Conservation (phyloP, 2,888 invertebrate species). For the Alentia gelatinosa region DNA sequence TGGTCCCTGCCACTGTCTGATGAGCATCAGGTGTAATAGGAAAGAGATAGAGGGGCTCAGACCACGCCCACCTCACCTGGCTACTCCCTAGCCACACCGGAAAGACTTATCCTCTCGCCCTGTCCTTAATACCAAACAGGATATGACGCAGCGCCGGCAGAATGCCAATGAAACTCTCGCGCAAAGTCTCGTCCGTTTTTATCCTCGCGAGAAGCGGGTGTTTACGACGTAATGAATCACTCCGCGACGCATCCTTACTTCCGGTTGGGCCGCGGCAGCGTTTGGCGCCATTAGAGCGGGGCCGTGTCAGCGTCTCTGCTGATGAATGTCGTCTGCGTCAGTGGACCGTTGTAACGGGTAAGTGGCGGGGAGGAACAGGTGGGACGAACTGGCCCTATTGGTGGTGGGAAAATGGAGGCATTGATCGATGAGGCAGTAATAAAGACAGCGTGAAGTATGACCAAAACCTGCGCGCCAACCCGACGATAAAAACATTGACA, state of each 20-base stretch:
- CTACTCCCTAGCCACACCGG: neutral
- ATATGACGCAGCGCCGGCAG: neutral
- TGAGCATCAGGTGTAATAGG: neutral
- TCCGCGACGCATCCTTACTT: neutral
- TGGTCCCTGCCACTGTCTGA: neutral
- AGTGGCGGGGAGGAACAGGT: neutral
- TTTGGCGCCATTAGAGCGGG: slow-evolving; percentile 21
- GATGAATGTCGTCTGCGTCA: slow-evolving; percentile 22
- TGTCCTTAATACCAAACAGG: slow-evolving; percentile 20
- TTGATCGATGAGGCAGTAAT: neutral
- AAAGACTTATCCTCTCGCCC: neutral
- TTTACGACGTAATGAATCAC: slow-evolving; percentile 43
- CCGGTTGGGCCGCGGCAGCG: neutral
- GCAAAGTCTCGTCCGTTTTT: slow-evolving; percentile 19
- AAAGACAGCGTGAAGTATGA: neutral
- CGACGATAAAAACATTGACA: neutral
- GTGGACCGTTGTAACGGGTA: neutral
- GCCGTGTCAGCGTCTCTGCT: neutral
- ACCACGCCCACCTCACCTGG: neutral
- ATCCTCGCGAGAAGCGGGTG: slow-evolving; percentile 36
- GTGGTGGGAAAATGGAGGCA: neutral
- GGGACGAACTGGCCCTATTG: neutral
- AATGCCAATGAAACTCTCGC: slow-evolving; percentile 34
- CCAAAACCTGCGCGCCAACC: neutral
- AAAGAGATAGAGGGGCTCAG: neutral